A percentile compares a stretch with the other conserved stretches of the same genome.
Evolutionary conservation across 2,113 vertebrate genomes (phyloP).

Genomic region (Chiloscyllium plagiosum): DNA sequence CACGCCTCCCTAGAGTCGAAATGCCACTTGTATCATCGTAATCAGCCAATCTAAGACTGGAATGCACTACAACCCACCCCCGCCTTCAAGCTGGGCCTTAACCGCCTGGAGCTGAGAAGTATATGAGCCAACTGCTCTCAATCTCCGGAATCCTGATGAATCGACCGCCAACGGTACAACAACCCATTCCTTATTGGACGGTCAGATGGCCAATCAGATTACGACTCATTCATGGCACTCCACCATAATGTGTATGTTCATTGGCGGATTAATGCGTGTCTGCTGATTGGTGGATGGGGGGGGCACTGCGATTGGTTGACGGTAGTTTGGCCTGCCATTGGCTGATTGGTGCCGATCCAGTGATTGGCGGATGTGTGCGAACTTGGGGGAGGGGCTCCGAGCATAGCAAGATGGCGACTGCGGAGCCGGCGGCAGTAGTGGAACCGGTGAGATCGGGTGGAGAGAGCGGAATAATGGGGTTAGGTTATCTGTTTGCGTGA

Average conservation of each 20-base stretch:
- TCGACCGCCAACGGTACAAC: background rate
- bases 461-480: background rate
- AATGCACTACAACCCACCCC: too few relatives aligned
- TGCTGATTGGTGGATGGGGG: background rate
- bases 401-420: constrained; percentile 29
- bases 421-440: background rate
- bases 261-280: background rate
- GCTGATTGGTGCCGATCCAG: background rate
- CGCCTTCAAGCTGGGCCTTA: too few relatives aligned
- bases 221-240: background rate
- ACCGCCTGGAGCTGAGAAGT: too few relatives aligned
- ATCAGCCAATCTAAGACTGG: too few relatives aligned
- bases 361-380: background rate
- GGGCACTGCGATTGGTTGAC: too few relatives aligned
- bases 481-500: too few relatives aligned
- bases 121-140: too few relatives aligned
- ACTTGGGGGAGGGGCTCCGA: background rate
- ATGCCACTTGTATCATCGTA: too few relatives aligned
- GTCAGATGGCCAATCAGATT: background rate
- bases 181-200: background rate
- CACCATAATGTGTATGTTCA: too few relatives aligned
- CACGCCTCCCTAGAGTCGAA: too few relatives aligned
- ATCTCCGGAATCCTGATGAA: background rate
- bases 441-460: background rate
- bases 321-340: too few relatives aligned